Base-by-base conservation (phyloP, 2,797 vertebrate species). In the Mormyrus proboscirostris region DNA sequence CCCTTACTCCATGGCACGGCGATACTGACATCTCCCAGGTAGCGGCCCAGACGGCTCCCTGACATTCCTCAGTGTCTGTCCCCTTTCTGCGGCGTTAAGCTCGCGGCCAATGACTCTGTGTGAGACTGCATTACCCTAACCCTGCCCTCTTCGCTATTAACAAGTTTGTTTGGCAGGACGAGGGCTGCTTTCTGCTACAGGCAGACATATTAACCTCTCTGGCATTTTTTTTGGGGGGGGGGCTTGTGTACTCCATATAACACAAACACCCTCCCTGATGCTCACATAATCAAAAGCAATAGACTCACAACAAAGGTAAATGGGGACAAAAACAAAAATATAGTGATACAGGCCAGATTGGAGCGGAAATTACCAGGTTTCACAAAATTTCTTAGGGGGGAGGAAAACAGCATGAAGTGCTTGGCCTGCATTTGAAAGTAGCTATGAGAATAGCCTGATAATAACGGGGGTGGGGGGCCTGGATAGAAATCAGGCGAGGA, bases 111-210 rank as follows among this genome's bases (percentile, higher is more conserved):
- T 16, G 22, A 91, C 91, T 91, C 90, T 88, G 88, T 86, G 88
- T 89, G 89, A 91, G 91, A 92, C 86, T 92, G 90, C 93, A 93
- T 93, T 92, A 92, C 90, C 89, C 90, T 91, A 88, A 89, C 89
- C 90, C 57, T 90, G 47, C 83, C 90, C 88, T 91, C 90, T 89
- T 90, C 91, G 89, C 91, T 87, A 47, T 89, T 92, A 92, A 92
- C 90, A 92, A 90, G 91, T 92, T 90, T 89, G 91, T 92, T 93
- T 92, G 89, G 92, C 90, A 92, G 90, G 89, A 89, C 86, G 53
- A 79, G 88, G 51, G 62, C 51, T 85, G 90, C 88, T 53, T 88
- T 91, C 85, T 87, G 76, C 90, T 88, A 76, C 76, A 41, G 10
- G 82, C 90, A 90, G 90, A 89, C 55, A 84, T 91, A 91, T 92